These are phyloP conservation scores for Crocodylus rhombifer DNA, from an alignment of 2,797 vertebrate genomes.

Conservation along the genomic window DNA sequence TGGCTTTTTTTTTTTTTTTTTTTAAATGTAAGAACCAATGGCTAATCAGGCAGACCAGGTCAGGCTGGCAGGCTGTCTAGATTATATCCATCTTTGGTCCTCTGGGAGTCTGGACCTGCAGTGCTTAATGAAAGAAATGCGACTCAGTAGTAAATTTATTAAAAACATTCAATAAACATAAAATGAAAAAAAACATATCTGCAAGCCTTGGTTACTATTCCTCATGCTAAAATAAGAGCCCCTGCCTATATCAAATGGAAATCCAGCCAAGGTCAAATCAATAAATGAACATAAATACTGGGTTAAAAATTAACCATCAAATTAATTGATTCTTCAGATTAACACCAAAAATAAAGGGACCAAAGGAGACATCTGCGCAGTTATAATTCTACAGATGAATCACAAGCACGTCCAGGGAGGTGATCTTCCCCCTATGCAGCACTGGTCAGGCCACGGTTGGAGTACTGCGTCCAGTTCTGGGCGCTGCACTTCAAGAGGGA, in stretches of 20 bases:
- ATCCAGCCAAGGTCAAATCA: not conserved
- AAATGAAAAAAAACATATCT: not conserved
- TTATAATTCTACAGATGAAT: not conserved
- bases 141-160: not conserved
- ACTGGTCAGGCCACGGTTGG: too few relatives aligned
- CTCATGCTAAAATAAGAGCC: not conserved
- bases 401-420: not conserved
- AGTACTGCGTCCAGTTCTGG: too few relatives aligned
- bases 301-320: not conserved
- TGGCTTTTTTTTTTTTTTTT: not conserved
- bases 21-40: not conserved
- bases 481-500: too few relatives aligned
- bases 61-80: not conserved
- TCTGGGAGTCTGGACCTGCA: not conserved
- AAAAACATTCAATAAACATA: not conserved
- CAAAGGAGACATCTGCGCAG: too few relatives aligned
- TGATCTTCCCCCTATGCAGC: not conserved
- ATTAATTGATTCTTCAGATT: not conserved
- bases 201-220: not conserved
- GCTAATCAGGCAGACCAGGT: not conserved
- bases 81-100: not conserved
- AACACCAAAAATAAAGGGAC: not conserved
- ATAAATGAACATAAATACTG: not conserved
- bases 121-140: not conserved
- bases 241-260: not conserved